Percentiles rank a stretch among this genome's conserved stretches.
Evolutionary conservation across 2,113 vertebrate species (phyloP).

Genomic region (Prionailurus bengalensis): DNA sequence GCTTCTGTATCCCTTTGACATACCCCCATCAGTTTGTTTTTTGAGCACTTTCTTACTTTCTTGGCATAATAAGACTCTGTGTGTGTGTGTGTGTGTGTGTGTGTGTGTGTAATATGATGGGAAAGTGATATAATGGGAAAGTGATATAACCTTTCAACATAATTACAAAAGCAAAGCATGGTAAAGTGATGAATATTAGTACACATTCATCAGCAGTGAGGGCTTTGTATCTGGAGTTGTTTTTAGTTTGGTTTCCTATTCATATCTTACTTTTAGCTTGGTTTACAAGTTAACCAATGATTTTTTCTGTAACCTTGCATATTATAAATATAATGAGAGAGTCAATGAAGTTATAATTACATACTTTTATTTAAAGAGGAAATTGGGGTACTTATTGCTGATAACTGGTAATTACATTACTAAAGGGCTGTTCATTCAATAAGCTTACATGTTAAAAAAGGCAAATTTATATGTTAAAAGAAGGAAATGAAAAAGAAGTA

Average conservation of each 20-base stretch:
- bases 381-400: neutral
- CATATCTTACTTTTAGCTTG: neutral
- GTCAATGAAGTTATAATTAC: neutral
- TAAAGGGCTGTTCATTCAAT: neutral
- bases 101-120: neutral
- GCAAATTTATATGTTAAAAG: neutral
- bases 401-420: neutral
- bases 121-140: neutral
- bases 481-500: neutral
- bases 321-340: constrained; percentile 29
- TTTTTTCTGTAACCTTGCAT: neutral
- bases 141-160: neutral
- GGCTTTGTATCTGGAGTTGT: neutral
- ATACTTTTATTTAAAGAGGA: constrained; percentile 10
- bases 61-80: neutral
- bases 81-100: neutral
- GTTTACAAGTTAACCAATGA: constrained; percentile 17
- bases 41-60: neutral
- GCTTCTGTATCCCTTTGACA: neutral
- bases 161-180: neutral
- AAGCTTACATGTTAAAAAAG: neutral
- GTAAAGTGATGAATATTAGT: neutral
- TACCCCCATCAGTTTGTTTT: neutral
- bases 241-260: constrained; percentile 11
- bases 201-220: neutral